Conservation (phyloP, 2,888 invertebrate genomes). For the Gastrophysa polygoni region DNA sequence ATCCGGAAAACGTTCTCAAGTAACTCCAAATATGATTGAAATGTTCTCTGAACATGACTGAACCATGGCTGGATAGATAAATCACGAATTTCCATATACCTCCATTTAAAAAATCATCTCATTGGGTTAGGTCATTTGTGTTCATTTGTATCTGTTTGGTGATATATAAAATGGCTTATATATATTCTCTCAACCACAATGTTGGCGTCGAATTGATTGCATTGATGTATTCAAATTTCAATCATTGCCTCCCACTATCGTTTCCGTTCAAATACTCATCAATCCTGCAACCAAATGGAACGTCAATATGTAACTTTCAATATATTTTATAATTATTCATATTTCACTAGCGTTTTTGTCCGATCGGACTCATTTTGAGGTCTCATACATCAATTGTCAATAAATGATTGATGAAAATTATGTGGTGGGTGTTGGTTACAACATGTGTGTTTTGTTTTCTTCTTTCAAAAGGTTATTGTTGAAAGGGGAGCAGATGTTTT, state of each 20-base stretch:
- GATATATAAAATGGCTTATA: no score
- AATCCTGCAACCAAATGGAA: conserved; percentile 18
- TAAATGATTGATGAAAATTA: no score
- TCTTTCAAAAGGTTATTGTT: no score
- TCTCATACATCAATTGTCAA: background rate
- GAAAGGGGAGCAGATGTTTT: no score
- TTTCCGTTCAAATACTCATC: conserved; percentile 13
- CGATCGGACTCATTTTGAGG: background rate
- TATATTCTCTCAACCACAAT: background rate
- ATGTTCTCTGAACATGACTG: no score
- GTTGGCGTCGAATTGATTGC: background rate
- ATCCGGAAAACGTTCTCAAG: no score
- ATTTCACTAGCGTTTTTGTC: conserved; percentile 9
- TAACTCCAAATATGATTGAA: no score
- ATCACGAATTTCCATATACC: no score
- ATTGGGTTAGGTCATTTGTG: no score
- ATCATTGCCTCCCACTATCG: conserved; percentile 11
- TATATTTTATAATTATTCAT: conserved; percentile 23
- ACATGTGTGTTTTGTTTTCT: background rate
- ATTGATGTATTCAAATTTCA: conserved; percentile 2
- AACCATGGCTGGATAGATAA: no score
- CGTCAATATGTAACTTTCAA: conserved; percentile 19
- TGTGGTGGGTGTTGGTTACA: background rate
- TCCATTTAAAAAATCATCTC: no score
- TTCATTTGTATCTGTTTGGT: no score